Conservation (phyloP, 2,113 vertebrate genomes). For the Aldabrachelys gigantea region DNA sequence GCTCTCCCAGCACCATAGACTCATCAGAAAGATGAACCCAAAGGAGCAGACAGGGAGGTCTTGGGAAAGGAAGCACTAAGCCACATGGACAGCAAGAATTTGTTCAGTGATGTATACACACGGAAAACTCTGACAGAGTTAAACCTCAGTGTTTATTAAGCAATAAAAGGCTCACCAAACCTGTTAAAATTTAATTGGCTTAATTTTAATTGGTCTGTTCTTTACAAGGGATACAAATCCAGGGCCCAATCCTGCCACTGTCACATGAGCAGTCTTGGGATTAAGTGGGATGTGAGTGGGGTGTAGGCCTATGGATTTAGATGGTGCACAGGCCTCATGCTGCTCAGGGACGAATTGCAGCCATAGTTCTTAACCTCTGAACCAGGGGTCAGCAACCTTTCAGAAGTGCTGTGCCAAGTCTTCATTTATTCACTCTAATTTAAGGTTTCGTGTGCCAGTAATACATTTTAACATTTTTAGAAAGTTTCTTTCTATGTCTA, state of each 20-base stretch:
- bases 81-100: neutral
- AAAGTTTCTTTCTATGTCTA: too few species aligned
- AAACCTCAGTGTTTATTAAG: slow-evolving; percentile 63
- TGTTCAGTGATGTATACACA: fast-evolving
- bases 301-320: fast-evolving
- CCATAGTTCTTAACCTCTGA: neutral
- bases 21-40: fast-evolving
- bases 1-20: neutral
- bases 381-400: too few species aligned
- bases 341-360: slow-evolving; percentile 8
- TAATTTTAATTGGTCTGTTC: slow-evolving; percentile 56
- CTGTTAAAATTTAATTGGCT: slow-evolving; percentile 69
- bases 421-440: too few species aligned
- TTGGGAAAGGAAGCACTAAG: neutral
- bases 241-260: slow-evolving; percentile 56
- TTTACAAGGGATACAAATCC: slow-evolving; percentile 13
- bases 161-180: slow-evolving; percentile 69
- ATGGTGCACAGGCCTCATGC: fast-evolving
- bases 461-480: too few species aligned
- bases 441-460: too few species aligned
- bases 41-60: neutral
- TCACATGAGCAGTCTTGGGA: neutral
- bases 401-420: too few species aligned
- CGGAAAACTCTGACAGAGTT: neutral
- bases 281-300: slow-evolving; percentile 43